Evolutionary conservation across 2,113 vertebrate genomes (phyloP).

Genomic region (Stictonetta naevosa): DNA sequence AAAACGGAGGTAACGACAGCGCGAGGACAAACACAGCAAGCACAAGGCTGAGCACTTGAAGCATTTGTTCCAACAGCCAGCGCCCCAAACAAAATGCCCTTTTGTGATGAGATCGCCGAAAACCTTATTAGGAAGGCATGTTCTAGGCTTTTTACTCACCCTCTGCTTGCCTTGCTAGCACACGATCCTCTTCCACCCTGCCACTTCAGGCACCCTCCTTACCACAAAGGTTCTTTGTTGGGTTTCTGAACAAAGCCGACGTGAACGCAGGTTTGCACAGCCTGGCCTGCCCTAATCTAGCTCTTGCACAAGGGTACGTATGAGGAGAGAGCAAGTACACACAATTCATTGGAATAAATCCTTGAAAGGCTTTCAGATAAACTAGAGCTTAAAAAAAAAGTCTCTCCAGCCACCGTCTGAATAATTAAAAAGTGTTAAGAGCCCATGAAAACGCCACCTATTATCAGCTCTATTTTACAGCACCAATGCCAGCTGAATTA

Average conservation of each 20-base stretch:
- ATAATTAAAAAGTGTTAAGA: neutral
- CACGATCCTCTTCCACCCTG: neutral
- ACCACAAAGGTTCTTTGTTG: conserved; percentile 24
- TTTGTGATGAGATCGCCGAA: neutral
- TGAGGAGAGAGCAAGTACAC: neutral
- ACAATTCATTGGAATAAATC: neutral
- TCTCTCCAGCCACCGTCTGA: neutral
- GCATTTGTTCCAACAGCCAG: fast-evolving
- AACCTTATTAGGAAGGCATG: fast-evolving
- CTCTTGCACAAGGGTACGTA: neutral
- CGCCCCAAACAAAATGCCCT: neutral
- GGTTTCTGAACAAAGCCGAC: neutral
- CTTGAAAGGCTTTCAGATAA: neutral
- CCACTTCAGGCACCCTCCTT: neutral
- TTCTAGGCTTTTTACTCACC: neutral
- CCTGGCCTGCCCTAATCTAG: neutral
- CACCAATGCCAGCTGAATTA: neutral
- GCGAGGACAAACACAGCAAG: fast-evolving
- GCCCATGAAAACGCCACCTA: neutral
- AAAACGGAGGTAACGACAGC: neutral
- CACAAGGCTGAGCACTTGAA: neutral
- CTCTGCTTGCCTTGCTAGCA: neutral
- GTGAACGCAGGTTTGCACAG: neutral
- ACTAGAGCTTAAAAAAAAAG: neutral
- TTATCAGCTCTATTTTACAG: neutral